These are phyloP conservation scores for Pipistrellus nathusii DNA, from an alignment of 2,797 vertebrate species.

Conservation along the genomic window DNA sequence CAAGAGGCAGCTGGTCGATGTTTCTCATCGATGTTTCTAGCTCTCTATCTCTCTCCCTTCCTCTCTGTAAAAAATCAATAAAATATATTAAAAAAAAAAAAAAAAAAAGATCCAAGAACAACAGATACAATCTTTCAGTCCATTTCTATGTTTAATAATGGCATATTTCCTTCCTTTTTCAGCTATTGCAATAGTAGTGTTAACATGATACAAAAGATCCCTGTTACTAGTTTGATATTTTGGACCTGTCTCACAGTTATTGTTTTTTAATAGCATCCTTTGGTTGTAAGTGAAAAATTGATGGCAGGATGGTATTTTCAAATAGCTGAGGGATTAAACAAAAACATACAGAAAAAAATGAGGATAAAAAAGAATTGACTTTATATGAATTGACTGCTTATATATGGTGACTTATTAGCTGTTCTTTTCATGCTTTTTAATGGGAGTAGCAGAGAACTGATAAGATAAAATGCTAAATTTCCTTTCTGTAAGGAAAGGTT, in stretches of 20 bases:
- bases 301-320: conserved; percentile 6
- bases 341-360: conserved; percentile 21
- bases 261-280: conserved; percentile 1
- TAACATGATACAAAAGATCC: conserved; percentile 39
- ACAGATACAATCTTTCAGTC: background rate
- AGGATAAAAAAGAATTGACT: conserved; percentile 14
- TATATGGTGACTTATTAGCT: background rate
- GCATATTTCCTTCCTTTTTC: background rate
- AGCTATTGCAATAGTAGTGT: background rate
- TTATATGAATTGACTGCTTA: conserved; percentile 11
- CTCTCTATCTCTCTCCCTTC: too few species aligned
- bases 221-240: background rate
- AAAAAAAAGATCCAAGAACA: too few species aligned
- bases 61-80: too few species aligned
- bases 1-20: too few species aligned
- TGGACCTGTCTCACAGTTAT: background rate
- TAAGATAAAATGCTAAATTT: conserved; percentile 10
- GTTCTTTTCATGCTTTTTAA: background rate
- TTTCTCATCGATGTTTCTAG: too few species aligned
- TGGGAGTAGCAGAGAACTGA: background rate
- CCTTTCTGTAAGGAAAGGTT: conserved; percentile 33
- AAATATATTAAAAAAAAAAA: too few species aligned
- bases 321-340: background rate
- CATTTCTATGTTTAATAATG: background rate
- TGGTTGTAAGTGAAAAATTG: conserved; percentile 53